Evolutionary conservation across 2,888 invertebrate species (phyloP).

Genomic region (Caenorhabditis doughertyi): DNA sequence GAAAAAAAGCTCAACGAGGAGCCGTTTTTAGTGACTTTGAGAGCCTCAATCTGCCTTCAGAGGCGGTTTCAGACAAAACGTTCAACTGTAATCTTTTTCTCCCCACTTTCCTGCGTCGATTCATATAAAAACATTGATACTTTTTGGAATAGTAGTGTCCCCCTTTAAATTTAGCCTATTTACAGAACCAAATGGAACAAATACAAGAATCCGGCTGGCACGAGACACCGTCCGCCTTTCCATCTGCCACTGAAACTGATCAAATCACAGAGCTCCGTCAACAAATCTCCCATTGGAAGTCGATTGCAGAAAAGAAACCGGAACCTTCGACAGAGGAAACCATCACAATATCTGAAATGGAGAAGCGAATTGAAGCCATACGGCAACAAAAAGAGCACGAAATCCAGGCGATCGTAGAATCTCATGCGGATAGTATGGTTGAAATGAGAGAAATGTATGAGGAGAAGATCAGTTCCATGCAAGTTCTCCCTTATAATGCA

Average conservation of each 20-base stretch:
- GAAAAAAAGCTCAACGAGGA: too few species aligned
- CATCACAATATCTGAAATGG: slow-evolving; percentile 40
- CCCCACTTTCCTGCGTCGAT: too few species aligned
- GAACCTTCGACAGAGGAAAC: slow-evolving; percentile 8
- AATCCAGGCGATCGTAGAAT: slow-evolving; percentile 65
- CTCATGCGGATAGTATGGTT: slow-evolving; percentile 68
- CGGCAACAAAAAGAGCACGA: slow-evolving; percentile 67
- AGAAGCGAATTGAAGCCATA: slow-evolving; percentile 59
- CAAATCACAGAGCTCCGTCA: slow-evolving; percentile 50
- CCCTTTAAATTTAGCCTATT: too few species aligned
- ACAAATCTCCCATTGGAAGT: slow-evolving; percentile 70
- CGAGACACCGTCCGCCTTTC: neutral
- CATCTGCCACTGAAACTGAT: slow-evolving; percentile 31
- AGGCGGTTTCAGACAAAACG: too few species aligned
- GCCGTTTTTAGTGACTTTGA: too few species aligned
- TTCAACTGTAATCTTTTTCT: too few species aligned
- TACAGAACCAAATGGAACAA: slow-evolving; percentile 56
- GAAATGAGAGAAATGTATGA: slow-evolving; percentile 76
- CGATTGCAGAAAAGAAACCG: slow-evolving; percentile 13
- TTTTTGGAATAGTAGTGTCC: too few species aligned
- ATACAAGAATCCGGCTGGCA: slow-evolving; percentile 59
- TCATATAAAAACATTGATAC: too few species aligned
- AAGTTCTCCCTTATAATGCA: slow-evolving; percentile 63
- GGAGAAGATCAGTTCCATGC: slow-evolving; percentile 70
- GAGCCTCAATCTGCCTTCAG: too few species aligned